These are phyloP conservation scores for Phenganax stokvisi DNA, from an alignment of 92 coral and sea anemone species.

Conservation along the genomic window DNA sequence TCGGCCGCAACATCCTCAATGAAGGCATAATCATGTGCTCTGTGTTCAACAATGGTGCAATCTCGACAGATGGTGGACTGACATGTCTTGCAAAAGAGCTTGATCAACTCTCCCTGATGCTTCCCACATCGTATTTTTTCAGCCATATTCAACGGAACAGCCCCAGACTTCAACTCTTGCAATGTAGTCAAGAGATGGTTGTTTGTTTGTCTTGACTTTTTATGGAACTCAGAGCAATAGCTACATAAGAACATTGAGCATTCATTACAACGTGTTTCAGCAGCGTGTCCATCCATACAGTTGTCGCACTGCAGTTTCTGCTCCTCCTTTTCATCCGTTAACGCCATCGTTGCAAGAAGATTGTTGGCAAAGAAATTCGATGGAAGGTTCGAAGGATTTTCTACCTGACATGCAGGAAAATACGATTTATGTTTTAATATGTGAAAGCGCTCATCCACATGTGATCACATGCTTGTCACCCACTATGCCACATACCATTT, in stretches of 20 bases:
- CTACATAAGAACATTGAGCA: conserved; percentile 56
- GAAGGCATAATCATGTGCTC: conserved; percentile 51
- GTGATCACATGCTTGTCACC: too few species aligned
- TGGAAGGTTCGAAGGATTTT: conserved; percentile 48
- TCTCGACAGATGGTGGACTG: conserved; percentile 54
- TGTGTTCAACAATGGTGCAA: conserved; percentile 57
- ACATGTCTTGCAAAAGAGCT: conserved; percentile 62
- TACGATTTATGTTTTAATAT: too few species aligned
- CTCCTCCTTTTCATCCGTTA: conserved; percentile 18
- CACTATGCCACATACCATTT: too few species aligned
- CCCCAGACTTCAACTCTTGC: conserved; percentile 44
- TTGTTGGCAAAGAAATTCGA: conserved; percentile 63
- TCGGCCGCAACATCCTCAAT: conserved; percentile 44
- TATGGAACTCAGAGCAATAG: conserved; percentile 55
- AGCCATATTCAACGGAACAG: conserved; percentile 1
- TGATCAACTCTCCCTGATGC: conserved; percentile 51
- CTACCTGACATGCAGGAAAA: not conserved
- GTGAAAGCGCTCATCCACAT: too few species aligned
- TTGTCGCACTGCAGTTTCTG: conserved; percentile 45
- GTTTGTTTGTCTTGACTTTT: conserved; percentile 38
- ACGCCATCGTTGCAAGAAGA: conserved; percentile 35
- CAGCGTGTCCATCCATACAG: conserved; percentile 52
- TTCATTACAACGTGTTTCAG: conserved; percentile 48
- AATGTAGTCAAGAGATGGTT: conserved; percentile 49
- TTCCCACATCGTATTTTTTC: conserved; percentile 51